Evolutionary conservation across 2,797 vertebrate genomes (phyloP).

Genomic region (Helostoma temminkii): DNA sequence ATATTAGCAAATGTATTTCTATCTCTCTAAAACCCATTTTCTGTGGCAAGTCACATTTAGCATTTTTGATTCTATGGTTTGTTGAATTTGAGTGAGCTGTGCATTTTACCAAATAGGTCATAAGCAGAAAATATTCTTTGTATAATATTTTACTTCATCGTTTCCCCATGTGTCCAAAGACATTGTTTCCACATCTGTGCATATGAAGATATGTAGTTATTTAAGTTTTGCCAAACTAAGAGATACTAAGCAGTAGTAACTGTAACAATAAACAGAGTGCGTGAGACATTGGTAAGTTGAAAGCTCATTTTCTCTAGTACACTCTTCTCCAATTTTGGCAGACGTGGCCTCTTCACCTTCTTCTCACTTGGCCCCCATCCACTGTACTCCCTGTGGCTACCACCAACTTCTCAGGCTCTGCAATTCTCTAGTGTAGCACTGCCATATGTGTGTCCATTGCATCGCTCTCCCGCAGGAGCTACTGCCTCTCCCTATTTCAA

Average conservation of each 20-base stretch:
- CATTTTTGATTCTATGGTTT: neutral
- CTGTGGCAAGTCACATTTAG: neutral
- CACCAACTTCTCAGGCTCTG: slow-evolving; percentile 59
- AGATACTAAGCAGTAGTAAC: slow-evolving; percentile 20
- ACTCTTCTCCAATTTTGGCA: slow-evolving; percentile 55
- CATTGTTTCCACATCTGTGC: neutral
- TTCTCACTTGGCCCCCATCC: slow-evolving; percentile 50
- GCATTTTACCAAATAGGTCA: neutral
- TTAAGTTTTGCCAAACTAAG: slow-evolving; percentile 33
- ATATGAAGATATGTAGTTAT: neutral
- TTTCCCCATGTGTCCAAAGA: neutral
- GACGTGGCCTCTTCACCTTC: slow-evolving; percentile 62
- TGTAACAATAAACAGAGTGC: slow-evolving; percentile 29
- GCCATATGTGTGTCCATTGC: slow-evolving; percentile 62
- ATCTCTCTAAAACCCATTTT: neutral
- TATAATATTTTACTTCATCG: neutral
- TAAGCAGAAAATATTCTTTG: neutral
- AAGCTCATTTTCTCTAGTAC: slow-evolving; percentile 42
- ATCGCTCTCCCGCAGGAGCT: slow-evolving; percentile 48
- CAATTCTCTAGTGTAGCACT: slow-evolving; percentile 35
- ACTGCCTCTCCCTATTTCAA: slow-evolving; percentile 68
- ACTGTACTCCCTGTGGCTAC: slow-evolving; percentile 45
- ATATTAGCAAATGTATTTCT: neutral
- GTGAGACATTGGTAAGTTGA: slow-evolving; percentile 46
- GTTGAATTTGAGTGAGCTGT: neutral